These are phyloP conservation scores for Botia almorhae DNA, from an alignment of 2,797 vertebrate genomes.

Conservation along the genomic window DNA sequence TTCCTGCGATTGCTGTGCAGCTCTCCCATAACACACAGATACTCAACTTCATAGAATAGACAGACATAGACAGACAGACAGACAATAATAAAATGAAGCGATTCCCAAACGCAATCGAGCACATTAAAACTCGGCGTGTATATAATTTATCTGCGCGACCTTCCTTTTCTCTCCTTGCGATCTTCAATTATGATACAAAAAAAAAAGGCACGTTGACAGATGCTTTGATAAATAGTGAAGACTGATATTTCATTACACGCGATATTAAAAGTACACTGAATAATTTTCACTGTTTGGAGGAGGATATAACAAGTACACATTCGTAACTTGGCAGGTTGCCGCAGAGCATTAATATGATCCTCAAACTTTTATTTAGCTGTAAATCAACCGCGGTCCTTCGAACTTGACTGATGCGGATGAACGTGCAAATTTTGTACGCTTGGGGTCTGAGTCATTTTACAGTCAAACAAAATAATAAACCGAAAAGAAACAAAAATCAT, in stretches of 20 bases:
- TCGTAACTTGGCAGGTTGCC: neutral
- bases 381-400: neutral
- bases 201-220: no score
- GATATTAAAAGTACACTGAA: neutral
- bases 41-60: conserved; percentile 5
- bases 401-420: neutral
- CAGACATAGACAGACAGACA: neutral
- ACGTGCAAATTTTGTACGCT: neutral
- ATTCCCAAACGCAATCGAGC: neutral
- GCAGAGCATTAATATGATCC: no score
- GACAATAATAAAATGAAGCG: neutral
- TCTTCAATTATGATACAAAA: no score
- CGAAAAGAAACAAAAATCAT: neutral
- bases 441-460: neutral
- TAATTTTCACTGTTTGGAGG: neutral
- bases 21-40: conserved; percentile 5
- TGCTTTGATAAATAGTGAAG: no score
- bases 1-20: neutral
- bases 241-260: neutral
- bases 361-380: neutral
- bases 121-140: neutral
- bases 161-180: neutral
- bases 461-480: neutral
- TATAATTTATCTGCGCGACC: neutral
- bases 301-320: neutral